Base-by-base conservation (phyloP, 2,113 vertebrate genomes). In the Poicephalus meyeri region DNA sequence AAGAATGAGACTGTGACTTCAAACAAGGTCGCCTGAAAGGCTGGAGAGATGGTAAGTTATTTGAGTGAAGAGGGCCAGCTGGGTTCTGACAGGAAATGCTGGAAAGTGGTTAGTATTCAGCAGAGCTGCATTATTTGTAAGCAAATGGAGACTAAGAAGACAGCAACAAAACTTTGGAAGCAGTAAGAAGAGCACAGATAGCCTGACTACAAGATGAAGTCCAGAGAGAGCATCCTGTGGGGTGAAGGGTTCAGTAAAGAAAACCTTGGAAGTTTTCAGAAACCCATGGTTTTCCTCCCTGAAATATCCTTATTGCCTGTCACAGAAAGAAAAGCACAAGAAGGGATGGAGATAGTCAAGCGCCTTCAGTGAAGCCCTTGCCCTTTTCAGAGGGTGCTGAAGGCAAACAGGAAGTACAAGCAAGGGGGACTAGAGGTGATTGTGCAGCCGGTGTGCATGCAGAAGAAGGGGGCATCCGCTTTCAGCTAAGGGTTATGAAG, bases 381-480 rank as follows among this genome's bases (percentile, higher is more conserved):
- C 6, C 10, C 13, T 44, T 56, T 8, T 3, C 16, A n/a, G 31
- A 37, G 13, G 23, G 18, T 50, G 23, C 33, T 71, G 64, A 1
- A 7, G 29, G 24, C 46, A 74, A 25, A 26, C 61, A 50, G 19
- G 28, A 70, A 28, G 19, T 10, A 58, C 33, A n/a, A 77, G 33
- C 0, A 3, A 50, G 64, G 13, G 7, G 37, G 24, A 29, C 33
- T 39, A 20, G 33, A 50, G 19, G 17, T 19, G 41, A 16, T 5
- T 37, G 10, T 63, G 5, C 31, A 33, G n/a, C 1, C 0, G 21
- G 16, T 24, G 26, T 29, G 18, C 26, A 5, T 8, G 37, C 16
- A 44, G 78, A 37, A 64, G 33, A 23, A 8, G 37, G 17, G 42
- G 15, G 10, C 2, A 13, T 7, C 24, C 37, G 16, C 11, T 81